Conservation (phyloP, 1,140 invertebrate species). For the Lutraria rhynchaena region DNA sequence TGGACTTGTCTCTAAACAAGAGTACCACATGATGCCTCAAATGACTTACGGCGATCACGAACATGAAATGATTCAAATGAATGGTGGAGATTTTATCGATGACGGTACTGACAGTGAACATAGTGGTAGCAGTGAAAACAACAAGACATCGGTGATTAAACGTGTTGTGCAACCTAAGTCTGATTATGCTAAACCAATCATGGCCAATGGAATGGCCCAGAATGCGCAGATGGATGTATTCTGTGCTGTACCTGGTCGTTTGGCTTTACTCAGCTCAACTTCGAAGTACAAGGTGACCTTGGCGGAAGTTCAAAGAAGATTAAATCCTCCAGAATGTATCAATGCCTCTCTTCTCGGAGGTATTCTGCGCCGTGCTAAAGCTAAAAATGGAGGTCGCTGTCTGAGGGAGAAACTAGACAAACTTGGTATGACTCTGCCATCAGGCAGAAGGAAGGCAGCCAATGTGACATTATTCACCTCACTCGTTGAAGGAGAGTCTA, state of each 20-base stretch:
- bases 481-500: slow-evolving; percentile 98
- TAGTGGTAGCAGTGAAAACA: slow-evolving; percentile 3
- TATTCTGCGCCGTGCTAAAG: slow-evolving; percentile 98
- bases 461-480: slow-evolving; percentile 98
- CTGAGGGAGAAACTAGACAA: slow-evolving; percentile 98
- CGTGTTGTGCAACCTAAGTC: slow-evolving; percentile 39
- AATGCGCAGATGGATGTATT: slow-evolving; percentile 84
- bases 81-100: slow-evolving; percentile 26
- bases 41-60: slow-evolving; percentile 37
- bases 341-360: slow-evolving; percentile 99
- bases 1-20: slow-evolving; percentile 20
- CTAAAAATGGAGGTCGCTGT: slow-evolving; percentile 98
- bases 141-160: slow-evolving; percentile 55
- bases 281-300: slow-evolving; percentile 99
- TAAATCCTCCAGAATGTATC: slow-evolving; percentile 99
- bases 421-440: slow-evolving; percentile 98
- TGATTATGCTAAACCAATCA: slow-evolving; percentile 33
- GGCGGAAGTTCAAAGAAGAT: slow-evolving; percentile 97
- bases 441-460: slow-evolving; percentile 98
- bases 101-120: slow-evolving; percentile 22
- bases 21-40: slow-evolving; percentile 35
- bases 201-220: slow-evolving; percentile 69
- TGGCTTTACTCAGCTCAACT: slow-evolving; percentile 98
- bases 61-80: slow-evolving; percentile 36
- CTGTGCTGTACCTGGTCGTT: slow-evolving; percentile 97